A percentile compares a stretch with the other conserved stretches of the same genome.
phyloP scores from a whole-genome alignment of 2,113 vertebrate species.

The Cyrtonyx montezumae region DNA sequence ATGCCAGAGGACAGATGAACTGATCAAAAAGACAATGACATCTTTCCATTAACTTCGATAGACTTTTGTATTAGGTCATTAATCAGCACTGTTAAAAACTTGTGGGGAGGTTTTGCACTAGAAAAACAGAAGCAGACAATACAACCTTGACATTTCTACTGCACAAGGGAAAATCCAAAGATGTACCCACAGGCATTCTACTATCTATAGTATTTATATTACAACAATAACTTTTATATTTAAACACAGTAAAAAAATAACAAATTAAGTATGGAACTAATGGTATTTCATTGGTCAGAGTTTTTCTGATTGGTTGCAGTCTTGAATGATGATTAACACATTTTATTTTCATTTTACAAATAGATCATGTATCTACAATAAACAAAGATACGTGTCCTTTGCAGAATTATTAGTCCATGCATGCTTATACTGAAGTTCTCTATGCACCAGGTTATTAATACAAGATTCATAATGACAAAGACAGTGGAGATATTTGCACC shows the following conservation, averaged over 20 bases:
- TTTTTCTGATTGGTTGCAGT: neutral
- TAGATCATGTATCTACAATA: neutral
- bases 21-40: neutral
- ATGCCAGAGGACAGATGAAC: neutral
- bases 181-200: neutral
- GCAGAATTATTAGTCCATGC: neutral
- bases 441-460: neutral
- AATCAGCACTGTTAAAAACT: neutral
- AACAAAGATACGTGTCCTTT: neutral
- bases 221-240: neutral
- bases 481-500: neutral
- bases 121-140: neutral
- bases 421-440: neutral
- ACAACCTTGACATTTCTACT: neutral
- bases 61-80: neutral
- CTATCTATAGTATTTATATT: neutral
- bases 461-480: neutral
- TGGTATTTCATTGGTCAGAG: neutral
- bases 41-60: slow-evolving; percentile 19
- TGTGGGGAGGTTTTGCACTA: neutral
- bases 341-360: neutral
- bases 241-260: neutral
- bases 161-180: neutral
- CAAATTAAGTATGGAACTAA: neutral
- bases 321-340: neutral